phyloP scores from a whole-genome alignment of 2,797 vertebrate genomes.

The Salmo trutta region DNA sequence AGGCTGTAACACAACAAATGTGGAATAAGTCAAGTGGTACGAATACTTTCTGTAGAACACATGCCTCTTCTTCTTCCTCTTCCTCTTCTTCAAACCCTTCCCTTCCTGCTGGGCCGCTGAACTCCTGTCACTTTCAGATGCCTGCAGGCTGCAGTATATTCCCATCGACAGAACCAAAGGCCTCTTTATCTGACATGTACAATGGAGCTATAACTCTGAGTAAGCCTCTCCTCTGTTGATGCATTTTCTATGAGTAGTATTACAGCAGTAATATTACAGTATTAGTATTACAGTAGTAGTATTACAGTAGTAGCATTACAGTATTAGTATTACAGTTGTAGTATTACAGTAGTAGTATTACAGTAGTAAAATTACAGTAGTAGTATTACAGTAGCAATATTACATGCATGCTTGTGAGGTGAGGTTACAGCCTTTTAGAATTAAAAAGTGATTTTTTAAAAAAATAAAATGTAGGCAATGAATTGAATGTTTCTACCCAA shows the following conservation, averaged over 20 bases:
- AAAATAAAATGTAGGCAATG: slow-evolving; percentile 46
- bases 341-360: no score
- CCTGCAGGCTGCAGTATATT: slow-evolving; percentile 23
- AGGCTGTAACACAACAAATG: no score
- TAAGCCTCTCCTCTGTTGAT: slow-evolving; percentile 17
- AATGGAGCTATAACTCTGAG: slow-evolving; percentile 19
- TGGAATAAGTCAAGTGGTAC: no score
- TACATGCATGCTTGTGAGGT: not conserved
- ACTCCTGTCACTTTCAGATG: slow-evolving; percentile 25
- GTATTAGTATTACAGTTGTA: not conserved
- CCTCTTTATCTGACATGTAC: slow-evolving; percentile 15
- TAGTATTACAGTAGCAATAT: not conserved
- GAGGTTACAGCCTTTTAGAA: slow-evolving; percentile 40
- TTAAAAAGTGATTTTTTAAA: slow-evolving; percentile 35
- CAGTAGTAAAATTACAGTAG: no score
- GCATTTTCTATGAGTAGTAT: slow-evolving; percentile 14
- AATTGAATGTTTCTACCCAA: slow-evolving; percentile 40
- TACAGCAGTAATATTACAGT: no score
- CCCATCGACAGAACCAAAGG: slow-evolving; percentile 20
- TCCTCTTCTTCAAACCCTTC: not conserved
- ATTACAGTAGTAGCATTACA: not conserved
- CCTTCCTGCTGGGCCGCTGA: not conserved
- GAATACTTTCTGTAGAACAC: no score
- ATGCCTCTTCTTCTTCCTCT: no score
- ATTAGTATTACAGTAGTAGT: no score